Percentiles rank a stretch among this genome's conserved stretches.
Evolutionary conservation across 1,140 invertebrate genomes (phyloP).

Genomic region (Penaeus vannamei): DNA sequence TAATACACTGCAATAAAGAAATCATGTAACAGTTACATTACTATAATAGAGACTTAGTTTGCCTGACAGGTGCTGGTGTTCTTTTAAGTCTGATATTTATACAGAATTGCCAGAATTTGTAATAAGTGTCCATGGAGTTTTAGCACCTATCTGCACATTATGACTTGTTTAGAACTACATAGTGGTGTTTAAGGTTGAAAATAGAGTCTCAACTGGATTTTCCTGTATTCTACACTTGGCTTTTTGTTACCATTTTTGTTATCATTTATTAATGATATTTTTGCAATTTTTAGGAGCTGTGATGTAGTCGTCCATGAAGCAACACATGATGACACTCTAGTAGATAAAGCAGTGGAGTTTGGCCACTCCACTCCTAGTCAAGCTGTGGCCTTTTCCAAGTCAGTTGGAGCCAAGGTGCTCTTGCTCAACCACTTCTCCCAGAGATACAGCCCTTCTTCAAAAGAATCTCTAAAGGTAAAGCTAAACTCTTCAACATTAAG

Average conservation of each 20-base stretch:
- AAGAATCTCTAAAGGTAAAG: conserved; percentile 32
- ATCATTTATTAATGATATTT: neutral
- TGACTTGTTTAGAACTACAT: too few relatives aligned
- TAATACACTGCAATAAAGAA: too few relatives aligned
- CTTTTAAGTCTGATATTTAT: too few relatives aligned
- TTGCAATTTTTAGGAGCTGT: conserved; percentile 67
- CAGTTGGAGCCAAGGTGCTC: conserved; percentile 70
- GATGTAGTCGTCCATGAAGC: conserved; percentile 74
- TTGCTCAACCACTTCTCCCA: conserved; percentile 74
- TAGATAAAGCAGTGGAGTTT: conserved; percentile 71
- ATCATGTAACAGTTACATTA: too few relatives aligned
- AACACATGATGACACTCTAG: conserved; percentile 71
- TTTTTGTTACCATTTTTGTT: neutral
- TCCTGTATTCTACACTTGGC: too few relatives aligned
- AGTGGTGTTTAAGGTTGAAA: too few relatives aligned
- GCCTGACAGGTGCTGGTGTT: too few relatives aligned
- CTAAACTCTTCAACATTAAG: neutral
- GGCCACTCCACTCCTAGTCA: conserved; percentile 74
- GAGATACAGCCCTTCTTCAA: conserved; percentile 69
- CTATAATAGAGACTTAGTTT: too few relatives aligned
- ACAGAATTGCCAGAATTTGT: too few relatives aligned
- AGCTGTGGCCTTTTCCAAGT: conserved; percentile 71
- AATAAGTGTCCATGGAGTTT: too few relatives aligned
- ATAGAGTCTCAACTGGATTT: too few relatives aligned
- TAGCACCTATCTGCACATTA: too few relatives aligned